phyloP scores from a whole-genome alignment of 2,113 vertebrate species.

The Otus sunia region DNA sequence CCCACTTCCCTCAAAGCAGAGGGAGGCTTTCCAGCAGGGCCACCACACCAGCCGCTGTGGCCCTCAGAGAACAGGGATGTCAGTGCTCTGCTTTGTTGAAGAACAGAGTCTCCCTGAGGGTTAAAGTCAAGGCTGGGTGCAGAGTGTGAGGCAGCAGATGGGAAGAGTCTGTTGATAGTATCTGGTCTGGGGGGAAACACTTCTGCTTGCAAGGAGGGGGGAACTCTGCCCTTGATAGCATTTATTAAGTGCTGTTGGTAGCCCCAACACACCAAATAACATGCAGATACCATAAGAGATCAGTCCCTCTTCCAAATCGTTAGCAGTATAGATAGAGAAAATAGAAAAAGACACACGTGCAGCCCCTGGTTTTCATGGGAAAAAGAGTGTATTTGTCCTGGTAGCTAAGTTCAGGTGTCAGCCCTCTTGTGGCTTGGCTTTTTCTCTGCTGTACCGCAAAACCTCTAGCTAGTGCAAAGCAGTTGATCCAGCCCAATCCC shows the following conservation, averaged over 20 bases:
- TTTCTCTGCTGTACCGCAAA: neutral
- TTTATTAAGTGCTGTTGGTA: neutral
- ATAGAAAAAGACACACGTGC: neutral
- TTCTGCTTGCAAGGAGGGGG: neutral
- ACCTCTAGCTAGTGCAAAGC: neutral
- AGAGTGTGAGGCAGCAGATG: neutral
- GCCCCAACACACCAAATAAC: neutral
- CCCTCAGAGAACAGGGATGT: neutral
- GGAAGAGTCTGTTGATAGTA: neutral
- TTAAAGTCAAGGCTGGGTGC: neutral
- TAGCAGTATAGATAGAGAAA: neutral
- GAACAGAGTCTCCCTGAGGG: neutral
- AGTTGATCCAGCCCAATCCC: neutral
- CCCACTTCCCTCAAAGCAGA: neutral
- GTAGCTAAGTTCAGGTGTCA: neutral
- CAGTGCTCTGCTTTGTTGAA: neutral
- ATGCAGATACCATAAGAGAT: neutral
- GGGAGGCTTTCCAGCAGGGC: neutral
- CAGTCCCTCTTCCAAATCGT: neutral
- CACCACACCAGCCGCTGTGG: accelerated
- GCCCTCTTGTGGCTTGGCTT: neutral
- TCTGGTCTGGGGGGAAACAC: neutral
- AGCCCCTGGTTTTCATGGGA: neutral
- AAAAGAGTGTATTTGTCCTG: neutral
- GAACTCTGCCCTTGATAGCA: neutral